A percentile compares a stretch with the other conserved stretches of the same genome.
phyloP scores from a whole-genome alignment of 2,113 vertebrate genomes.

The Chinchilla lanigera region DNA sequence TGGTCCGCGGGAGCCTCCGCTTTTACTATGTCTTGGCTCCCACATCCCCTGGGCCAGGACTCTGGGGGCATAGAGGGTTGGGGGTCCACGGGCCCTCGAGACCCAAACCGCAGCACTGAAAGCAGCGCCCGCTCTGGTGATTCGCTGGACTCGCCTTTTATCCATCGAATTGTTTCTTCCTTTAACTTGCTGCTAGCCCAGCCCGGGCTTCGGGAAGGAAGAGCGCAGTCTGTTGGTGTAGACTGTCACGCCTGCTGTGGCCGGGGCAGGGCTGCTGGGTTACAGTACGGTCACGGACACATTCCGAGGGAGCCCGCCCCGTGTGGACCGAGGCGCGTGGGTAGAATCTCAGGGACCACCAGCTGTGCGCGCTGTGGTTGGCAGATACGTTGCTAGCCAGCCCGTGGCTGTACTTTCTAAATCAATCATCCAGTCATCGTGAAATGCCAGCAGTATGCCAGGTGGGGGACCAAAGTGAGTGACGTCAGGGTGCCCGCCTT shows the following conservation, averaged over 20 bases:
- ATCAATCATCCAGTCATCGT: neutral
- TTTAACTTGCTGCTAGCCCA: conserved; percentile 19
- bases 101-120: conserved; percentile 18
- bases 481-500: neutral
- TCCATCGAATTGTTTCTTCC: neutral
- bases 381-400: neutral
- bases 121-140: neutral
- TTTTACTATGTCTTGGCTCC: conserved; percentile 11
- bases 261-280: neutral
- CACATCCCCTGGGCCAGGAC: neutral
- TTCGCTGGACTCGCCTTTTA: conserved; percentile 9
- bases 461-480: neutral
- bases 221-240: neutral
- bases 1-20: neutral
- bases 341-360: neutral
- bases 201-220: neutral
- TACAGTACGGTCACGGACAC: neutral
- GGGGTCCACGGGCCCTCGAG: neutral
- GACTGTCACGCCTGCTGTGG: neutral
- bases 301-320: neutral
- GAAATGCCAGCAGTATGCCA: conserved; percentile 4
- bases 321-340: neutral
- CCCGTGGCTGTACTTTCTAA: neutral
- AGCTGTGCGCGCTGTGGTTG: neutral
- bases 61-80: conserved; percentile 24